These are phyloP conservation scores for Discoglossus pictus DNA, from an alignment of 2,797 vertebrate species.

Conservation along the genomic window DNA sequence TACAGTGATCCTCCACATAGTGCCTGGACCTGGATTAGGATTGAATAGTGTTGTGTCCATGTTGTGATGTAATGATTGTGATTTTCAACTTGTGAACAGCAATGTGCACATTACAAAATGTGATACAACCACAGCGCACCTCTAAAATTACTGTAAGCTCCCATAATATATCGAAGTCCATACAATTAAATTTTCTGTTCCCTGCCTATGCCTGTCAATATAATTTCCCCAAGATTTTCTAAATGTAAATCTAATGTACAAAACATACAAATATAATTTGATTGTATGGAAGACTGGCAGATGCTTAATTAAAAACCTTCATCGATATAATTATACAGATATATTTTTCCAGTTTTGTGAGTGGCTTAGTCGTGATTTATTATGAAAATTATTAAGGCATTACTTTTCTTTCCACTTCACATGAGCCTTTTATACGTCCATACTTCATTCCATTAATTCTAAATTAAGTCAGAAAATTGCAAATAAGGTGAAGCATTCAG, in stretches of 20 bases:
- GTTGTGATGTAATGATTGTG: too few species aligned
- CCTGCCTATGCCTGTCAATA: constrained; percentile 26
- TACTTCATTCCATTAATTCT: constrained; percentile 68
- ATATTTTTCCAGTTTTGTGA: constrained; percentile 54
- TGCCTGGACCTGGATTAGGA: too few species aligned
- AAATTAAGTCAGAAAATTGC: constrained; percentile 62
- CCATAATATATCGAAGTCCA: too few species aligned
- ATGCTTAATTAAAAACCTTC: constrained; percentile 64
- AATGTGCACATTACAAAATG: too few species aligned
- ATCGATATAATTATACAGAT: constrained; percentile 56
- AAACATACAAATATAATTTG: constrained; percentile 60
- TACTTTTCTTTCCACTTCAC: constrained; percentile 56
- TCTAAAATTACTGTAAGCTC: too few species aligned
- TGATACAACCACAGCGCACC: too few species aligned
- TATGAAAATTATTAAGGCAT: constrained; percentile 50
- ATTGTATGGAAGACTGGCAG: constrained; percentile 64
- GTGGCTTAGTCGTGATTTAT: constrained; percentile 60
- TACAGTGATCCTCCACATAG: too few species aligned
- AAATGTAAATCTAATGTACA: constrained; percentile 46
- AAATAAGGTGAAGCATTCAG: constrained; percentile 55
- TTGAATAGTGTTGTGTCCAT: too few species aligned
- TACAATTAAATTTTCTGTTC: constrained; percentile 17
- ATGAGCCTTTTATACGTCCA: constrained; percentile 57
- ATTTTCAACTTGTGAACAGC: too few species aligned
- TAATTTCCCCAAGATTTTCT: constrained; percentile 31